Percentiles rank a stretch among this genome's conserved stretches.
phyloP scores from a whole-genome alignment of 2,113 vertebrate species.

The Mirounga angustirostris region DNA sequence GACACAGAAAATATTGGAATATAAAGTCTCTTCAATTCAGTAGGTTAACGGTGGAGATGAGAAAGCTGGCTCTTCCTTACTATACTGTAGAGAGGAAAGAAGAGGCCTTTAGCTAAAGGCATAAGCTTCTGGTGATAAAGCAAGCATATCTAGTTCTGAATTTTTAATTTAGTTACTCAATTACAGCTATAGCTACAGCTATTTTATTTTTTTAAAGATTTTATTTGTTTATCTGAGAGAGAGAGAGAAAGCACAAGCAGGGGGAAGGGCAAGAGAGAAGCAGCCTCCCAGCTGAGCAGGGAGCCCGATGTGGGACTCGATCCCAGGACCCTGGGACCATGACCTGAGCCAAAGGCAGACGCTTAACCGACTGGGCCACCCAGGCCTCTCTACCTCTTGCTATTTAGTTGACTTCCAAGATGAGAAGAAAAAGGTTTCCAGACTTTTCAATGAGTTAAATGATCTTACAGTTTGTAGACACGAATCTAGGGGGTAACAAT shows the following conservation, averaged over 20 bases:
- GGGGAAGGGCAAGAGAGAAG: neutral
- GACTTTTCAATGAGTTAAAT: neutral
- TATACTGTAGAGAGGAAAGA: neutral
- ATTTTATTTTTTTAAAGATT: neutral
- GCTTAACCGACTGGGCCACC: neutral
- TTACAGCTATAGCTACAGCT: neutral
- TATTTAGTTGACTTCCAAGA: neutral
- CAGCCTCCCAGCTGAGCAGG: neutral
- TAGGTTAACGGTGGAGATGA: neutral
- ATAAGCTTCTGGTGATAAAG: conserved; percentile 32
- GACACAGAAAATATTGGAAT: neutral
- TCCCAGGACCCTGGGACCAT: neutral
- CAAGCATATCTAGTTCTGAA: neutral
- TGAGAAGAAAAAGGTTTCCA: neutral
- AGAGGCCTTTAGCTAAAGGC: neutral
- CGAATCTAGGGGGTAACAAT: neutral
- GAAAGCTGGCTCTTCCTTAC: neutral
- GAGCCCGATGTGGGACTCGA: rapidly evolving
- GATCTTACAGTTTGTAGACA: neutral
- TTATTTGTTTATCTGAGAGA: neutral
- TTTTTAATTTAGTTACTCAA: neutral
- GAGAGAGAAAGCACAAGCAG: neutral
- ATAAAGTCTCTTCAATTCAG: neutral
- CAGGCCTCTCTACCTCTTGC: neutral
- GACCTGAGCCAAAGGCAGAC: neutral